Evolutionary conservation across 2,113 vertebrate species (phyloP), one percentile per base, ranked within the genome.

Genomic region (Elgaria multicarinata): DNA sequence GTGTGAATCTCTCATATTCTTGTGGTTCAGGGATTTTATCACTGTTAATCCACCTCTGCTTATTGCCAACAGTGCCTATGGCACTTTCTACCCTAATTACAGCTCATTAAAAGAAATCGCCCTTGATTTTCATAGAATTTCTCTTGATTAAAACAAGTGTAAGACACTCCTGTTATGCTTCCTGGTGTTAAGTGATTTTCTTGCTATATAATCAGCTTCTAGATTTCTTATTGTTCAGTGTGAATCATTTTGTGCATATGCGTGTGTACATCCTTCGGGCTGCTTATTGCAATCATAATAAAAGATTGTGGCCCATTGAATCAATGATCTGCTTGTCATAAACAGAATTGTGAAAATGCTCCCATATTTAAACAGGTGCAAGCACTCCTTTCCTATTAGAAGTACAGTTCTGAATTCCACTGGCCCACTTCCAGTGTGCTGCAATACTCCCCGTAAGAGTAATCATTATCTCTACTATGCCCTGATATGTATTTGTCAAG

Each of bases 371-470:
- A 75, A 77, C 0, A n/a, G 39, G 79, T 67, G 3, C 14, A 88
- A 58, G 0, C 0, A 39, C 1, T 0, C 0, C 26, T 82, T 75
- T 85, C 2, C 6, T 50, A 1, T 44, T 28, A 36, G 42, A 24
- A 50, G 44, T 82, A 2, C 26, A 4, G 10, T 85, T 78, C 44
- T 85, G 4, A 12, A 50, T 36, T 16, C 6, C 42, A 39, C 16
- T 87, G 0, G 1, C 12, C 83, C 9, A 50, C 84, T 86, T 28
- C 31, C 33, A 58, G n/a, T 67, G 1, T 42, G 33, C 12, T n/a
- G 42, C 53, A 86, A n/a, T 79, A 87, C 13, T 78, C 39, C 90
- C 79, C 89, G 1, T 3, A 28, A 66, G 0, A 69, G 26, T 1
- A 71, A 18, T 83, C 85, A 3, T 13, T 72, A 33, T 76, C 36